Evolutionary conservation across 2,797 vertebrate genomes (phyloP), one percentile per base, ranked within the genome.

Genomic region (Enteromius unitaeniatus): DNA sequence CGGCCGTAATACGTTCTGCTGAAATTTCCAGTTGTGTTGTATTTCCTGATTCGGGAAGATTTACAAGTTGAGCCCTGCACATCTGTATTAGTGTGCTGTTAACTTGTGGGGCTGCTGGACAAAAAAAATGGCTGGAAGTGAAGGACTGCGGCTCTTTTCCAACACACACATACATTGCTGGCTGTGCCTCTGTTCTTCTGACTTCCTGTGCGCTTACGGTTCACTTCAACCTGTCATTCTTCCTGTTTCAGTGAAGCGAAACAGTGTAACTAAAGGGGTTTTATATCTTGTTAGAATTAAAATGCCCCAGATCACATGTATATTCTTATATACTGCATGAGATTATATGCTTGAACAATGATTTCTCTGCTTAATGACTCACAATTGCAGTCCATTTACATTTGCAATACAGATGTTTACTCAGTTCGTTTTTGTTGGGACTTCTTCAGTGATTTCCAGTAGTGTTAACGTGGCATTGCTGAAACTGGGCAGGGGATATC

Each of bases 51-150:
- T 85, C 78, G 6, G 26, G 40, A 49, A 88, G 81, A 88, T 89
- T 87, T 88, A 88, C 68, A 78, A 78, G 74, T 49, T 49, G 84
- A 82, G 26, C 7, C 82, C 11, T 84, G 80, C 84, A 87, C 86
- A 84, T 87, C 85, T 88, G 85, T 86, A 83, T 89, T 86, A 87
- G 86, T 86, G 80, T 70, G 77, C 80, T 81, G 78, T 85, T 73
- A 84, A 78, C 23, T 68, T 45, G 58, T 64, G 76, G 65, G 68
- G 67, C 79, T 73, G 83, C 83, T 73, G 83, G 82, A 79, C 75
- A n/a, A n/a, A 69, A 81, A 82, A 60, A 76, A 76, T 87, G 37
- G 47, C 83, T 84, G 69, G 62, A 82, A 86, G 51, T 60, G 55
- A 77, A 60, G 49, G 9, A 64, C 21, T 6, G 21, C 21, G 79